These are phyloP conservation scores for Lasioglossum leucozonium DNA, from an alignment of 2,888 invertebrate genomes.

Conservation along the genomic window DNA sequence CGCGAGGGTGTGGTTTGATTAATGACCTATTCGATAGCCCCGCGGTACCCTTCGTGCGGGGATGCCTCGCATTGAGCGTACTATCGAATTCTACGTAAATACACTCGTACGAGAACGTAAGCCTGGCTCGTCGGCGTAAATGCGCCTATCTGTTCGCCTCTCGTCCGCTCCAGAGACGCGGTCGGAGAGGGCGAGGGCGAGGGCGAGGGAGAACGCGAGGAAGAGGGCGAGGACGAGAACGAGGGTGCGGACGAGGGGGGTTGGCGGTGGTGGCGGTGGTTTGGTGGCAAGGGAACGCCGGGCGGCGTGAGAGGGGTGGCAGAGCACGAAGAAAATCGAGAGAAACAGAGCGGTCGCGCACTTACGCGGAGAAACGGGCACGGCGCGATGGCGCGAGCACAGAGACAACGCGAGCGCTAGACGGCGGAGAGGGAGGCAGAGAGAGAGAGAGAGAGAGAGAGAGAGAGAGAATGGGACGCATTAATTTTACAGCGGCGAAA, in stretches of 20 bases:
- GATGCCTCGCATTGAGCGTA: slow-evolving; percentile 78
- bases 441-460: neutral
- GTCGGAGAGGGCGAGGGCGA: slow-evolving; percentile 33
- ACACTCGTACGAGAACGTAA: slow-evolving; percentile 75
- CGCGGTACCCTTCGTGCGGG: slow-evolving; percentile 70
- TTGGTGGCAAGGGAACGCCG: neutral
- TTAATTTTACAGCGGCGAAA: slow-evolving; percentile 69
- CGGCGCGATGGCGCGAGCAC: slow-evolving; percentile 25
- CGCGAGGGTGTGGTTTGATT: slow-evolving; percentile 84
- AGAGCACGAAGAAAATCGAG: slow-evolving; percentile 18
- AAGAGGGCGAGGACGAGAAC: slow-evolving; percentile 11
- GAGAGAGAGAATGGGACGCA: slow-evolving; percentile 46
- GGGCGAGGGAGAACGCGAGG: slow-evolving; percentile 29
- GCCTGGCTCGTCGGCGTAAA: slow-evolving; percentile 64
- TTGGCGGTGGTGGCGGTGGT: neutral
- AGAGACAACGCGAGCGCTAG: neutral
- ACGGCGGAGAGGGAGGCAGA: neutral
- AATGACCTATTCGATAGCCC: slow-evolving; percentile 83
- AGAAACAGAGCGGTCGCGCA: slow-evolving; percentile 39
- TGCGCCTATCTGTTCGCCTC: slow-evolving; percentile 50
- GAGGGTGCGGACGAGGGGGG: neutral
- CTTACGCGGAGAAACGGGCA: slow-evolving; percentile 44
- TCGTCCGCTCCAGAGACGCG: slow-evolving; percentile 42
- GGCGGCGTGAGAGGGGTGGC: neutral
- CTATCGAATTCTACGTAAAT: slow-evolving; percentile 82